Base-by-base conservation (phyloP, 2,113 vertebrate genomes). In the Microtus pennsylvanicus region DNA sequence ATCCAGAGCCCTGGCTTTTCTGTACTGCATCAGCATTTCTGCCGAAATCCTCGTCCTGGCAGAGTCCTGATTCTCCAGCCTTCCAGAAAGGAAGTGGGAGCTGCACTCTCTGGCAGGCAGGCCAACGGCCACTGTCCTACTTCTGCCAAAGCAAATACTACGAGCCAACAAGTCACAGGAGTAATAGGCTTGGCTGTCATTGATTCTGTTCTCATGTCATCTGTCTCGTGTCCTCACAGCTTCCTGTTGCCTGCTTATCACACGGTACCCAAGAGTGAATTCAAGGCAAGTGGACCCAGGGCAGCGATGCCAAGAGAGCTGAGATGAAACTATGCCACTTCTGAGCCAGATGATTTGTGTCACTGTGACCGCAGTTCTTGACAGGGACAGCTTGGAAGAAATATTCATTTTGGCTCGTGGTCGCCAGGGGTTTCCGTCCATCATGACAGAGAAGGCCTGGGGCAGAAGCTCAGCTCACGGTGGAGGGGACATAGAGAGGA, bases 111-210 rank as follows among this genome's bases (percentile, higher is more conserved):
- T 55, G 3, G 42, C 72, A 69, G 35, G 16, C 4, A n/a, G 38
- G 5, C 3, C 9, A 30, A n/a, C 4, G 3, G 35, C 26, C 45
- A 7, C 72, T 26, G 4, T 1, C 33, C 58, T n/a, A 21, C 7
- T 33, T 76, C 45, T 42, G 82, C 58, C 58, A 22, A 38, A 72
- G 21, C 1, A 7, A 65, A 24, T 2, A 0, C 26, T 11, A 52
- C 24, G 38, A 58, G 42, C 42, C 13, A 33, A 67, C 17, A 33
- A 19, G 24, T 52, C 45, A 55, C 17, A n/a, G 13, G 55, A 92
- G 35, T 30, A 69, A 11, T 24, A 19, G 61, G 17, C 45, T 5
- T 35, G 58, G 13, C 33, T 24, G 2, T 0, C 47, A 22, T 17
- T 16, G 55, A 38, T 1, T 50, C 61, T 4, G 63, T 17, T 7